Evolutionary conservation across 2,888 invertebrate species (phyloP), one percentile per base, ranked within the genome.

Genomic region (Cryptocephalus moraei): DNA sequence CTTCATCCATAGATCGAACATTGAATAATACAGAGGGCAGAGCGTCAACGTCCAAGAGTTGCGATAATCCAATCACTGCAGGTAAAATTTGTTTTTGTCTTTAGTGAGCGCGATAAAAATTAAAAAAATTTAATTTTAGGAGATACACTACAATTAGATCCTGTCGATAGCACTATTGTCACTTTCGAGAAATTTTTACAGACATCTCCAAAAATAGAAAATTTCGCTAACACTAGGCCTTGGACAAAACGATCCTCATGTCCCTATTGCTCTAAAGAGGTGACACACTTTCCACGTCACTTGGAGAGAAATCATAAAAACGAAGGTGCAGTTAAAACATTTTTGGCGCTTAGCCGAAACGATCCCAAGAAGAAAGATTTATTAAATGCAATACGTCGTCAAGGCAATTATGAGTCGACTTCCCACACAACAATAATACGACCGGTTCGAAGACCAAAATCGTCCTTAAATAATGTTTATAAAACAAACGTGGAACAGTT

Each of bases 281-380:
- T 52, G 9, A 52, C 50, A 34, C 52, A 54, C 14, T 54, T 54
- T 47, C 45, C 54, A 10, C 46, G 52, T 33, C 50, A 52, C 41
- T 45, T 52, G 39, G 12, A 42, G 40, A 33, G 50, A 31, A 47
- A 50, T 41, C 50, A 54, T 46, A 32, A 42, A 41, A 41, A 52
- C 11, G 52, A 52, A 45, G 50, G 50, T 38, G 54, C 49, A 38
- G 50, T 54, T 12, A 46, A 46, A 45, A 48, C 52, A 45, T 43
- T 47, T 40, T 40, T 48, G 22, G 31, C 41, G 10, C 12, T 48
- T 13, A 10, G 44, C 39, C 14, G 9, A 12, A 49, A 48, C 10
- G 43, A 50, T 47, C 47, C 54, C 12, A 50, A 47, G 42, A n/a
- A 48, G 49, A 54, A 50, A 40, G 10, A 11, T 1, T 13, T 49